These are phyloP conservation scores for Gavia stellata DNA, from an alignment of 2,113 vertebrate genomes.

Conservation along the genomic window DNA sequence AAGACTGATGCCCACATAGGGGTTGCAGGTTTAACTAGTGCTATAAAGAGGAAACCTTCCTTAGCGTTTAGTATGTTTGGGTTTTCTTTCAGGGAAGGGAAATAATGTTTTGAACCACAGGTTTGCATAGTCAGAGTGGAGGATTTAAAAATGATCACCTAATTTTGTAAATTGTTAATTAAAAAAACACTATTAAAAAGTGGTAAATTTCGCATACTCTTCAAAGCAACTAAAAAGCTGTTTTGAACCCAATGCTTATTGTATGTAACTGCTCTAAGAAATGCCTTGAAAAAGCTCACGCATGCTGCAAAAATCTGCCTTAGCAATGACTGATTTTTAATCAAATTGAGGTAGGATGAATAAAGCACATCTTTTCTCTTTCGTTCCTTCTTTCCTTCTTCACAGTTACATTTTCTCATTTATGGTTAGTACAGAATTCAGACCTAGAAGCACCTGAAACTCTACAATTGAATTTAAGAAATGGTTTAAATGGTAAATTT, in stretches of 20 bases:
- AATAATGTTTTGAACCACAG: background rate
- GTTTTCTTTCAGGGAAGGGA: background rate
- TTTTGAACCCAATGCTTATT: background rate
- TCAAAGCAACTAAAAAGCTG: background rate
- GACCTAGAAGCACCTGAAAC: background rate
- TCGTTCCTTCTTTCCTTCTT: background rate
- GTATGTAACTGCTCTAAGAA: slow-evolving; percentile 29
- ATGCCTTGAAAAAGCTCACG: slow-evolving; percentile 45
- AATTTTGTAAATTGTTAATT: background rate
- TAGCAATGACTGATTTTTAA: background rate
- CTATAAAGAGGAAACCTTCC: background rate
- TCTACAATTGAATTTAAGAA: background rate
- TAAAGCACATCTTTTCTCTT: background rate
- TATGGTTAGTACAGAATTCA: background rate
- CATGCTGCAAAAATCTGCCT: slow-evolving; percentile 48
- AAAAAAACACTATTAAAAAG: background rate
- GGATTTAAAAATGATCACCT: background rate
- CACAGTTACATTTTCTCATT: background rate
- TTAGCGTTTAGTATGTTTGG: background rate
- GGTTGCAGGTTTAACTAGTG: background rate
- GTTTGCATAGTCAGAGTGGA: background rate
- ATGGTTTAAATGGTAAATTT: background rate
- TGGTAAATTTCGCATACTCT: background rate
- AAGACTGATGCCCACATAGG: background rate
- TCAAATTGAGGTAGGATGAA: background rate